Conservation (phyloP, 2,113 vertebrate species). For the Lampris incognitus region DNA sequence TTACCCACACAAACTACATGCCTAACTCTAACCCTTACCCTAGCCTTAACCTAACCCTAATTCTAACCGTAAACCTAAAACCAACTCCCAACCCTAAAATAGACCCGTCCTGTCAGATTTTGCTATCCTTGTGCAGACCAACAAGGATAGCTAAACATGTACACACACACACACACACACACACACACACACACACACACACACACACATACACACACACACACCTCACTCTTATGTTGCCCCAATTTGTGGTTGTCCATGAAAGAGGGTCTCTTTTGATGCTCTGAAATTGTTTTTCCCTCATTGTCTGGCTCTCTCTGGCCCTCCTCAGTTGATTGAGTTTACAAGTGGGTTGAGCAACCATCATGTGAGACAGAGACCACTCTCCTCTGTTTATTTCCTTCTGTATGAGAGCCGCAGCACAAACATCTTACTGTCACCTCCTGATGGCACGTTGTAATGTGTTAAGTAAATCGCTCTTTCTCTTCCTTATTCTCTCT, state of each 20-base stretch:
- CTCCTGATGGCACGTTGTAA: conserved; percentile 50
- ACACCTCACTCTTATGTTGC: conserved; percentile 63
- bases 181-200: too few relatives aligned
- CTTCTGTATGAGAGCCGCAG: conserved; percentile 43
- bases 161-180: neutral
- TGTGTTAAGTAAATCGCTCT: conserved; percentile 52
- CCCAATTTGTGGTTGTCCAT: conserved; percentile 61
- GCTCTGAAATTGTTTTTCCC: conserved; percentile 64
- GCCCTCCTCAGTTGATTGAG: conserved; percentile 67
- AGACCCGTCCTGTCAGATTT: too few relatives aligned
- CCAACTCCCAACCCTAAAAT: too few relatives aligned
- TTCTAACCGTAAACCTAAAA: too few relatives aligned
- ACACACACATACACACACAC: conserved; percentile 2
- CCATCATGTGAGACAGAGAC: conserved; percentile 33
- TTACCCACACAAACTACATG: too few relatives aligned
- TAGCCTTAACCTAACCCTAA: too few relatives aligned
- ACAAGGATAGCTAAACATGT: too few relatives aligned
- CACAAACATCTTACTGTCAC: conserved; percentile 46
- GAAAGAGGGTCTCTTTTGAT: conserved; percentile 60
- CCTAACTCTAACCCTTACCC: too few relatives aligned
- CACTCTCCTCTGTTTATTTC: conserved; percentile 22
- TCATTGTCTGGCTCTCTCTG: conserved; percentile 59
- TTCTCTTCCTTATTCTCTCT: neutral
- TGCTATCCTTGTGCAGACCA: too few relatives aligned
- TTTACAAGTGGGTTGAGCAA: conserved; percentile 67